Percentiles rank a stretch among this genome's conserved stretches.
Evolutionary conservation across 2,797 vertebrate genomes (phyloP).

Genomic region (Molossus alvarezi): DNA sequence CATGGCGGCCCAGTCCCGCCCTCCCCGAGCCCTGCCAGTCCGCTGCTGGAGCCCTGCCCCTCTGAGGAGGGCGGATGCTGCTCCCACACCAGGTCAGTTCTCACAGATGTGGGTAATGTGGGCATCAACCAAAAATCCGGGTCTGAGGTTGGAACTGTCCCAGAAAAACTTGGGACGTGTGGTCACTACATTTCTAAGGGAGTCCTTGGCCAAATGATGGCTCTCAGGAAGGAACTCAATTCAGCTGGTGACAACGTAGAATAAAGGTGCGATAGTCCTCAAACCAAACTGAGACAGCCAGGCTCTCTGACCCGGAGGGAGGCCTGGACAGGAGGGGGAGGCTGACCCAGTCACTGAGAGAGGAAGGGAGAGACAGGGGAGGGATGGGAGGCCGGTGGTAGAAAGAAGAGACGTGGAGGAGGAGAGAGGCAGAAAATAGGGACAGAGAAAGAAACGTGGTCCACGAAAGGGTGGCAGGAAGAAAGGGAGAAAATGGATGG

Average conservation of each 20-base stretch:
- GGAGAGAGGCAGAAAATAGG: not conserved
- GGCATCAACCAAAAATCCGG: not conserved
- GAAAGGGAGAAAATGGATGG: not conserved
- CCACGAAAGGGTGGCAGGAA: not conserved
- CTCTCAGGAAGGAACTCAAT: not conserved
- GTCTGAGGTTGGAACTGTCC: conserved; percentile 21
- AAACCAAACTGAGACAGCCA: not conserved
- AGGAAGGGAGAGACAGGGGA: not conserved
- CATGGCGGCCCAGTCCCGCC: not conserved
- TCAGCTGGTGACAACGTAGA: not conserved
- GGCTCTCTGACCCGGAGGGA: not conserved
- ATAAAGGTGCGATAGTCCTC: not conserved
- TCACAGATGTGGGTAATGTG: not conserved
- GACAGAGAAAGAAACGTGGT: not conserved
- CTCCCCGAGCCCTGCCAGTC: not conserved
- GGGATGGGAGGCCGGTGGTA: not conserved
- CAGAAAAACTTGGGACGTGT: not conserved
- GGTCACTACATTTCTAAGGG: not conserved
- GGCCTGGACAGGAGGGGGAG: too few species aligned
- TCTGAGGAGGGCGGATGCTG: conserved; percentile 31
- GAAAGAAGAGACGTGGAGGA: not conserved
- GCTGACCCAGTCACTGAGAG: not conserved
- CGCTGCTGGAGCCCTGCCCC: not conserved
- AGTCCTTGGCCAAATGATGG: not conserved
- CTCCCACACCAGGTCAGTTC: rapidly evolving